Percentiles rank a stretch among this genome's conserved stretches.
Conservation (phyloP, 2,113 vertebrate species). For the Galbula dea region DNA sequence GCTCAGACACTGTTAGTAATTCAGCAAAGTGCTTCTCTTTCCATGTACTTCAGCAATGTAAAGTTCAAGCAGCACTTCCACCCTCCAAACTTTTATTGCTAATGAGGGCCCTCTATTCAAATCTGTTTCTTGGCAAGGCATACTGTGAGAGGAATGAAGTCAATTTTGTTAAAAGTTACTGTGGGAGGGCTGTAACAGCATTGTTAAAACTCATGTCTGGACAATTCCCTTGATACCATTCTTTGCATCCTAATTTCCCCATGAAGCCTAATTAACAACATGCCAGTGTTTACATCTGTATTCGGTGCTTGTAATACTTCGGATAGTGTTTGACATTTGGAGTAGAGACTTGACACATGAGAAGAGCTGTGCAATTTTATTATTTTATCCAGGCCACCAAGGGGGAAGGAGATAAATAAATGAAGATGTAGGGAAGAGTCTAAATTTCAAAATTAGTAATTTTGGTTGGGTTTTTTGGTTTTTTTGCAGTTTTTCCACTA, state of each 20-base stretch:
- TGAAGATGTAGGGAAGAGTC: neutral
- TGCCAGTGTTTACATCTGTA: constrained; percentile 5
- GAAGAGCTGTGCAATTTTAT: neutral
- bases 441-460: neutral
- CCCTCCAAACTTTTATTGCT: constrained; percentile 26
- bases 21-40: neutral
- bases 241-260: constrained; percentile 29
- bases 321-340: neutral
- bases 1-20: neutral
- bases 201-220: constrained; percentile 28
- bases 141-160: neutral
- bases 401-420: neutral
- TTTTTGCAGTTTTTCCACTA: neutral
- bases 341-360: neutral
- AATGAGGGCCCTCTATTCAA: constrained; percentile 25
- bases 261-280: constrained; percentile 22
- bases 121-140: constrained; percentile 13
- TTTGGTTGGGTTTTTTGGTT: neutral
- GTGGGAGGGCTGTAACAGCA: neutral
- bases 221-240: neutral
- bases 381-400: neutral
- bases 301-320: neutral
- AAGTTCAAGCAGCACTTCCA: constrained; percentile 12
- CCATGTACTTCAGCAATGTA: neutral
- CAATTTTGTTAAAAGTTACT: constrained; percentile 25